These are phyloP conservation scores for Leptopilina myrica DNA, from an alignment of 2,888 invertebrate genomes.

Conservation along the genomic window DNA sequence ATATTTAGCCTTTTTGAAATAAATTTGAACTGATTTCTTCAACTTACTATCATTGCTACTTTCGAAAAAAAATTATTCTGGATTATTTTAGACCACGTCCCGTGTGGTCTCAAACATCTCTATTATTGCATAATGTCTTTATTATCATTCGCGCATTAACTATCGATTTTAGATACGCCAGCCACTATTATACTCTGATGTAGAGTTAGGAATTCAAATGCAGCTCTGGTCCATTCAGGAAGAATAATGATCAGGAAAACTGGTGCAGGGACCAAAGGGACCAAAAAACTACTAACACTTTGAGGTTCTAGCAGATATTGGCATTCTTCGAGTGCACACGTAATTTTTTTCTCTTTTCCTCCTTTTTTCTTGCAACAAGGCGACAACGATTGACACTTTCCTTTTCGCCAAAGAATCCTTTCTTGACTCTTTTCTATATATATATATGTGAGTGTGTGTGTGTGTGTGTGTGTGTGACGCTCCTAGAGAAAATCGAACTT, in stretches of 20 bases:
- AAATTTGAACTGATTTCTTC: no score
- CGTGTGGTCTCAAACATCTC: not conserved
- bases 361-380: not conserved
- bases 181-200: not conserved
- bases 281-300: slow-evolving; percentile 6
- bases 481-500: no score
- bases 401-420: not conserved
- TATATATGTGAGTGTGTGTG: no score
- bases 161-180: slow-evolving; percentile 34
- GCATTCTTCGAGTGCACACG: not conserved
- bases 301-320: not conserved
- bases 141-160: slow-evolving; percentile 30
- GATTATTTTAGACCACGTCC: not conserved
- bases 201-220: slow-evolving; percentile 26
- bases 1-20: no score
- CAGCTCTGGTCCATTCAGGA: not conserved
- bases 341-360: not conserved
- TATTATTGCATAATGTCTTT: slow-evolving; percentile 36
- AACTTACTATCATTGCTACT: not conserved
- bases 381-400: slow-evolving; percentile 13
- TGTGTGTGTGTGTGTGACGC: no score
- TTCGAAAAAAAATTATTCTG: no score
- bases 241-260: slow-evolving; percentile 30
- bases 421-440: not conserved
- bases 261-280: not conserved